Evolutionary conservation across 1,140 invertebrate species (phyloP), one percentile per base, ranked within the genome.

Genomic region (Drosophila prosaltans): DNA sequence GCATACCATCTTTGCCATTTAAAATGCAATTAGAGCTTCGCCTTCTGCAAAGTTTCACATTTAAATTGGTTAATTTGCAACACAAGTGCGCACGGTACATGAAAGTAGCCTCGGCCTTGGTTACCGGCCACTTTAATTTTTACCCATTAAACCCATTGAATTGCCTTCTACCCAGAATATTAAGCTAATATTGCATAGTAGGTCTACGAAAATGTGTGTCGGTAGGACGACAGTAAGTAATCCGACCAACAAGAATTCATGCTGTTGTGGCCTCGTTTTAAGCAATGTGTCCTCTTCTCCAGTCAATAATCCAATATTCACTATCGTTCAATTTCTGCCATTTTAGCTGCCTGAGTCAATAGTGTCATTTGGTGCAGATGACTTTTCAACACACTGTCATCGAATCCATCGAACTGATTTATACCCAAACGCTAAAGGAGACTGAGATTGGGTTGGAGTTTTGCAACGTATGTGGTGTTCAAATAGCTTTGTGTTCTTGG

Each of bases 51-150:
- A 63, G 30, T 48, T 51, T 36, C 40, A 21, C 43, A 32, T 63
- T 63, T 32, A 51, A 63, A 30, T 63, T 63, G n/a, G 64, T 72
- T 61, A 72, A 60, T 66, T 67, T 67, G 39, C 36, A 21, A 24
- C 64, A 58, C 69, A 48, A 39, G 7, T 57, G 36, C 39, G 28
- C 1, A 28, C 41, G 36, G 41, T 30, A 36, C 30, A 57, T 59
- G 43, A 43, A 62, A 36, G 28, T 16, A 30, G 45, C 30, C 43
- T 1, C 51, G 58, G 8, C 9, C 45, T 30, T 36, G 48, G 26
- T 41, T 26, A 48, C 39, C 57, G 60, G 65, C 26, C 61, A 48
- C 28, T 65, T 62, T 67, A 41, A 43, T 43, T 45, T 75, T 71
- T 78, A 78, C 28, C 68, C 67, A 60, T 66, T 43, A 26, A 64